Conservation (phyloP, 2,113 vertebrate species). For the Etheostoma spectabile region DNA sequence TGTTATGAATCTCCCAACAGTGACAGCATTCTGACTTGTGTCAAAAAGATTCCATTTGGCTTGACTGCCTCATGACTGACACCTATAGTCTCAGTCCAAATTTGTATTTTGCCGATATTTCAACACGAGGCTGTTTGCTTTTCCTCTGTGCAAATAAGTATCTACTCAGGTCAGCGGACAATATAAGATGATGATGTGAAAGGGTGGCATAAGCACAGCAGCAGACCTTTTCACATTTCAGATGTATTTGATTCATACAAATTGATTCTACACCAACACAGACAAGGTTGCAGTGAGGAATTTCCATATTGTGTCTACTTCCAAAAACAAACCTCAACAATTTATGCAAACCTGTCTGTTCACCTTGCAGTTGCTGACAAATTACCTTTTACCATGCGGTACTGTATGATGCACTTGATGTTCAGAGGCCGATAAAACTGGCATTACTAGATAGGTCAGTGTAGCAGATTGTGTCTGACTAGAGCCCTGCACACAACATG, state of each 20-base stretch:
- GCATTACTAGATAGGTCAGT: background rate
- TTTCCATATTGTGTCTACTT: background rate
- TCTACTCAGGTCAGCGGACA: constrained; percentile 3
- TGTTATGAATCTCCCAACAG: constrained; percentile 18
- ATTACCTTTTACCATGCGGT: background rate
- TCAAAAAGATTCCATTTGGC: constrained; percentile 44
- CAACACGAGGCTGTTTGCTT: constrained; percentile 7
- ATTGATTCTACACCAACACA: constrained; percentile 5
- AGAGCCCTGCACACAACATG: background rate
- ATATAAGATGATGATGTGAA: constrained; percentile 14
- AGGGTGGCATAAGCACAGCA: background rate
- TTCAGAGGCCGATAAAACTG: background rate
- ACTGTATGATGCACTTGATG: background rate
- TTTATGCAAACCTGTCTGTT: background rate
- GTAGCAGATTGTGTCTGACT: background rate
- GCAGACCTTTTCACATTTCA: background rate
- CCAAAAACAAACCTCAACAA: background rate
- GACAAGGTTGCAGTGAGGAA: background rate
- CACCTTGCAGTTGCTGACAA: background rate
- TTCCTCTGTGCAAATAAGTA: constrained; percentile 21
- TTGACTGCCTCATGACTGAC: background rate
- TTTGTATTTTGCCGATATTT: constrained; percentile 17
- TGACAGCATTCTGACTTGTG: constrained; percentile 23
- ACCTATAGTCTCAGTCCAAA: constrained; percentile 22
- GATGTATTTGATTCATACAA: constrained; percentile 4